Evolutionary conservation across 1,140 invertebrate genomes (phyloP).

Genomic region (Sarcophaga bullata): DNA sequence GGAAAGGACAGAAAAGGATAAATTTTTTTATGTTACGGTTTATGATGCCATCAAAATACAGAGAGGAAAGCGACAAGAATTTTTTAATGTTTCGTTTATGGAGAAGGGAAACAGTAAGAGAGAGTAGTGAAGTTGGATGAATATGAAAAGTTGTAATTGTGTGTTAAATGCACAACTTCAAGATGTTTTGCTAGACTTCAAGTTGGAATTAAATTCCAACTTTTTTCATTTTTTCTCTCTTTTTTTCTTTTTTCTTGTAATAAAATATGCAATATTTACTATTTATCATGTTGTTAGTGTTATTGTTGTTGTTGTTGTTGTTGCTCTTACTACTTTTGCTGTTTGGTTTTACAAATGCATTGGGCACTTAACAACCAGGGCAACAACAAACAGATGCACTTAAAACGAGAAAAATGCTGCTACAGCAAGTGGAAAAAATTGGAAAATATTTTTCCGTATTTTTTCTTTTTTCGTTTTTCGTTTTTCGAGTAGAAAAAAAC

Average conservation of each 20-base stretch:
- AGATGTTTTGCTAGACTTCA: background rate
- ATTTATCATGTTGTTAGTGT: too few species aligned
- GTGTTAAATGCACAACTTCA: slow-evolving; percentile 18
- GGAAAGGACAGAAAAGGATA: too few species aligned
- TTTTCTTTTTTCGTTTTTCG: too few species aligned
- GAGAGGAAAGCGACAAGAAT: too few species aligned
- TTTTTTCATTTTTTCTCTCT: background rate
- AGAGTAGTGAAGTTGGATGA: too few species aligned
- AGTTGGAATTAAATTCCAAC: background rate
- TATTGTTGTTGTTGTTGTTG: background rate
- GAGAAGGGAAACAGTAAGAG: too few species aligned
- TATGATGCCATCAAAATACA: too few species aligned
- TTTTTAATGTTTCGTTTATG: too few species aligned
- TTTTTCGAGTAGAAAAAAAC: background rate
- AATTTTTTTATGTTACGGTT: too few species aligned
- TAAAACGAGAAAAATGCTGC: background rate
- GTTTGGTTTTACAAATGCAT: background rate
- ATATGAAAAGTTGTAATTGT: background rate
- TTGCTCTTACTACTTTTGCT: background rate
- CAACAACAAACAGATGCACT: slow-evolving; percentile 1
- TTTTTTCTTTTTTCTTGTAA: too few species aligned
- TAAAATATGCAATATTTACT: too few species aligned
- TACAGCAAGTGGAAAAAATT: background rate
- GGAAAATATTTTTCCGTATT: background rate
- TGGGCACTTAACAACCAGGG: background rate